Evolutionary conservation across 2,888 invertebrate genomes (phyloP).

Genomic region (Zeuzera pyrina): DNA sequence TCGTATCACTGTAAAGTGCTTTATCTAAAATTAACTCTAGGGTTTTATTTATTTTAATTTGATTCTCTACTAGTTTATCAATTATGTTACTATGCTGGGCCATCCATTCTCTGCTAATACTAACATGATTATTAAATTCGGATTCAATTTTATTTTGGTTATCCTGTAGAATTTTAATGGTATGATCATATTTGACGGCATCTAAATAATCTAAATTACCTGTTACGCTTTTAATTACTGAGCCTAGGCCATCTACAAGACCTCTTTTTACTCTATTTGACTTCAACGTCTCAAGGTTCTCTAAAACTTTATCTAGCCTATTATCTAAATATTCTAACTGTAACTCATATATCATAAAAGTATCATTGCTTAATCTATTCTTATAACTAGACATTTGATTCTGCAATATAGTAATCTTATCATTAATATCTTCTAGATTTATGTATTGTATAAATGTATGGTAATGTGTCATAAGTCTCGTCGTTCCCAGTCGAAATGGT

Average conservation of each 20-base stretch:
- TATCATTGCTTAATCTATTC: background rate
- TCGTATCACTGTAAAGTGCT: no score
- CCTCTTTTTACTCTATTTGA: conserved; percentile 1
- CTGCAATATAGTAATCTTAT: background rate
- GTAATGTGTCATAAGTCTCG: conserved; percentile 3
- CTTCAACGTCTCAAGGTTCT: conserved; percentile 1
- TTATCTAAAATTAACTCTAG: no score
- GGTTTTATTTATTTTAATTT: conserved; percentile 12
- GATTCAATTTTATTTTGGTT: conserved; percentile 13
- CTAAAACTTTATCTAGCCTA: background rate
- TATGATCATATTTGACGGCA: conserved; percentile 16
- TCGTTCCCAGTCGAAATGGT: conserved; percentile 2
- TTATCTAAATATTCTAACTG: conserved; percentile 1
- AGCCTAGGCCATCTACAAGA: conserved; percentile 14
- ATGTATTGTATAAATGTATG: conserved; percentile 2
- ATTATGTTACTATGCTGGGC: conserved; percentile 8
- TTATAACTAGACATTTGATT: background rate
- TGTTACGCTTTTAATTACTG: conserved; percentile 16
- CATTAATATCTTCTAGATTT: background rate
- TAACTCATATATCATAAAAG: background rate
- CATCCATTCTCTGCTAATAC: conserved; percentile 16
- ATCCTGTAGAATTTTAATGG: conserved; percentile 14
- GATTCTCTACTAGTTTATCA: conserved; percentile 10
- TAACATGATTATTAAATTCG: conserved; percentile 17
- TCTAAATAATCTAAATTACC: conserved; percentile 18